Conservation (phyloP, 2,797 vertebrate species). For the Channa striata region DNA sequence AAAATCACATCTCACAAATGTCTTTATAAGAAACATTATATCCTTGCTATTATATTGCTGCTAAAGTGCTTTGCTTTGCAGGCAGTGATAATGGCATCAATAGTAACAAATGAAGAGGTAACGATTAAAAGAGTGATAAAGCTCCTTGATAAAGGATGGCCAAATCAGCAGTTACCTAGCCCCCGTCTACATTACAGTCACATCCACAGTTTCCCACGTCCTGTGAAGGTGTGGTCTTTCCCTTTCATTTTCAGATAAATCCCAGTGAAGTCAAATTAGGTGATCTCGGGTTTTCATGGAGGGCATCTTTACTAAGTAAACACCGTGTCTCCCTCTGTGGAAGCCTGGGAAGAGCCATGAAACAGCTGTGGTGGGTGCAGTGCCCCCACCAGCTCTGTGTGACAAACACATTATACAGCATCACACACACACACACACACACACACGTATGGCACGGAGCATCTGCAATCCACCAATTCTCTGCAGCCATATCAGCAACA, state of each 20-base stretch:
- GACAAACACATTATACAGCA: constrained; percentile 8
- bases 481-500: constrained; percentile 24
- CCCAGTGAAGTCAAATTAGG: too few species aligned
- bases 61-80: background rate
- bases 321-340: constrained; percentile 5
- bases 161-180: constrained; percentile 6
- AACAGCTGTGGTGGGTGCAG: constrained; percentile 38
- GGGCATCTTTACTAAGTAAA: constrained; percentile 41
- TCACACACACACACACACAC: too few species aligned
- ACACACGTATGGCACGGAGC: constrained; percentile 11
- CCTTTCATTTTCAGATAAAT: constrained; percentile 16
- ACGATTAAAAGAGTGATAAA: constrained; percentile 23
- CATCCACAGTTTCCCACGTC: constrained; percentile 7
- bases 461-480: constrained; percentile 35
- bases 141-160: constrained; percentile 23
- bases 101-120: constrained; percentile 1
- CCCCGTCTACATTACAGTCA: constrained; percentile 3
- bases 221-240: background rate
- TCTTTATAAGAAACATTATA: too few species aligned
- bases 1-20: too few species aligned
- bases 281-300: constrained; percentile 1
- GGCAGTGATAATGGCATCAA: background rate
- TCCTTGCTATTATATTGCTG: too few species aligned
- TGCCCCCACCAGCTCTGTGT: background rate
- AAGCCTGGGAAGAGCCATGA: constrained; percentile 25